Evolutionary conservation across 2,113 vertebrate genomes (phyloP), one percentile per base, ranked within the genome.

Genomic region (Pavo muticus): DNA sequence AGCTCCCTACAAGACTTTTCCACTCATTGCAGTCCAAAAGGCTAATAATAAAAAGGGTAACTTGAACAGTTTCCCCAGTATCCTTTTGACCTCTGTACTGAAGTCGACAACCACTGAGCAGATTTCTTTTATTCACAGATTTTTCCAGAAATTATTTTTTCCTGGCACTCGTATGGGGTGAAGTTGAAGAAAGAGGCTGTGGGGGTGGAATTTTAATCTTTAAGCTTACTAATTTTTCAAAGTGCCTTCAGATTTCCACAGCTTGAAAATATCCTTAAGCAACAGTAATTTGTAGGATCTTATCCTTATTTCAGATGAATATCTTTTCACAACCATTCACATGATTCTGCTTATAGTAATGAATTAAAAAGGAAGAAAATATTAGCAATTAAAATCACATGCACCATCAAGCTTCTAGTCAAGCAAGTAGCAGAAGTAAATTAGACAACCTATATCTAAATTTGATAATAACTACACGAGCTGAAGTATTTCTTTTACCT

Each of bases 361-460:
- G 50, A 95, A 89, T 87, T 85, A 60, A 87, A 94, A 94, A 79
- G 39, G 30, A 70, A 83, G 39, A 69, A 95, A 86, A 30, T 69
- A 91, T 95, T 91, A 93, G 69, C 63, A 95, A 87, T 84, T 92
- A 90, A 95, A 95, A 94, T 94, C 27, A 84, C 1, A 1, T 61
- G 56, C 2, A 3, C 39, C 45, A 87, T 82, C 40, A 89, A 48
- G 57, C 35, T 94, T 71, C 77, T 83, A 60, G 29, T 86, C 91
- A 82, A 79, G 78, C 12, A 95, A 37, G 45, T 45, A 83, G 11
- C 3, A 90, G 48, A 70, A 90, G 54, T 76, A 94, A 85, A 91
- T 91, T 74, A 85, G 71, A 63, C 54, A 94, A 67, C 16, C 3
- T 93, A 19, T 82, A 63, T 27, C 59, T 85, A 93, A 91, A 91